Evolutionary conservation across 2,113 vertebrate genomes (phyloP).

Genomic region (Centrocercus urophasianus): DNA sequence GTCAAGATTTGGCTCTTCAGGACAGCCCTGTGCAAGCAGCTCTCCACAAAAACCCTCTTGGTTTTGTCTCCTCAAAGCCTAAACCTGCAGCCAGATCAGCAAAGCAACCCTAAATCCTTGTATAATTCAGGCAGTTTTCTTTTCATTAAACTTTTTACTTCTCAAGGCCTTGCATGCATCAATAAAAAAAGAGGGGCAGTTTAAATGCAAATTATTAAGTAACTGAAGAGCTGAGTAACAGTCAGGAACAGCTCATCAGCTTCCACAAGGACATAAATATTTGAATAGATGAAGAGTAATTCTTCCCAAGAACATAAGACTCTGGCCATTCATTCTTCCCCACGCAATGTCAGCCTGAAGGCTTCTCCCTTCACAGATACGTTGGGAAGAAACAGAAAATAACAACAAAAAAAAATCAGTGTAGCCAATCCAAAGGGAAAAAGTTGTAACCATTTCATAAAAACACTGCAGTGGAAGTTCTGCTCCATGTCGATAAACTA

Average conservation of each 20-base stretch:
- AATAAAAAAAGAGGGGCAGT: background rate
- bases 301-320: background rate
- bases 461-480: background rate
- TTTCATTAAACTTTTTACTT: background rate
- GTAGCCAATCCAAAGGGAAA: background rate
- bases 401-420: background rate
- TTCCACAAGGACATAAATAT: constrained; percentile 32
- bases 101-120: background rate
- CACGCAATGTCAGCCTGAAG: background rate
- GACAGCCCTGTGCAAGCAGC: too few species aligned
- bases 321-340: background rate
- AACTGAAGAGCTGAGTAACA: background rate
- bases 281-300: constrained; percentile 10
- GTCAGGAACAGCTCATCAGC: constrained; percentile 4
- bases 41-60: background rate
- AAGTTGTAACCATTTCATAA: background rate
- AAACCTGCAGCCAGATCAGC: background rate
- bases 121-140: background rate
- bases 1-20: too few species aligned
- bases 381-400: background rate
- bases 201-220: constrained; percentile 18
- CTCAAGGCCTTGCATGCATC: background rate
- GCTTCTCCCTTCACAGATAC: background rate
- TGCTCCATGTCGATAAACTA: background rate
- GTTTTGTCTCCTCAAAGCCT: background rate